Evolutionary conservation across 2,113 vertebrate species (phyloP).

Genomic region (Phylloscopus trochiloides): DNA sequence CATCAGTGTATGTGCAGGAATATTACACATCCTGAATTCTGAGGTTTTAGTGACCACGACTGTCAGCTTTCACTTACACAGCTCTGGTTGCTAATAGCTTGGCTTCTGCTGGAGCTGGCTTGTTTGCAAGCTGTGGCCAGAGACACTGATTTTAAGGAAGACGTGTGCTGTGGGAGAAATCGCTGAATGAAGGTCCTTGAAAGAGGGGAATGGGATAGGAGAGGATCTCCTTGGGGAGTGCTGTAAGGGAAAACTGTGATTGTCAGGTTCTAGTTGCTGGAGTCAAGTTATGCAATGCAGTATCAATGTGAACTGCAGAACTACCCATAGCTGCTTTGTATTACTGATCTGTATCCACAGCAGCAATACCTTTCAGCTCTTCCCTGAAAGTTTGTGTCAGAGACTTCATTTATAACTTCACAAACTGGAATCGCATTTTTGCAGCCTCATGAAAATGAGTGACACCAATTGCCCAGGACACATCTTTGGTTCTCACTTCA

Average conservation of each 20-base stretch:
- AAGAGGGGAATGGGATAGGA: not conserved
- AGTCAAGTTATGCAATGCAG: not conserved
- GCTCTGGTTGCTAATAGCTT: not conserved
- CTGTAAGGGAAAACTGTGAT: not conserved
- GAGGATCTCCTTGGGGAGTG: not conserved
- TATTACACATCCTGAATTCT: not conserved
- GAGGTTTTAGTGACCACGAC: not conserved
- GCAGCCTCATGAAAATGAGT: not conserved
- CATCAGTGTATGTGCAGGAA: not conserved
- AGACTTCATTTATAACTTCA: not conserved
- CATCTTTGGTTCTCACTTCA: not conserved
- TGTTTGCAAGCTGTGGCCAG: not conserved
- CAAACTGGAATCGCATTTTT: not conserved
- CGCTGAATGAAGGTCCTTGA: not conserved
- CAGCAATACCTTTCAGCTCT: not conserved
- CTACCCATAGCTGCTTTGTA: accelerated
- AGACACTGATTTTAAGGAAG: not conserved
- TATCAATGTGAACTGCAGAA: not conserved
- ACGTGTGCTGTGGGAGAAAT: not conserved
- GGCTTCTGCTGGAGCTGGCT: not conserved
- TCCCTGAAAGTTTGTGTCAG: not conserved
- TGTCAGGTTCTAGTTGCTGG: not conserved
- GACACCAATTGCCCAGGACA: not conserved
- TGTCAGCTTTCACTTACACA: not conserved
- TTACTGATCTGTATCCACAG: not conserved